These are phyloP conservation scores for Thymallus thymallus DNA, from an alignment of 2,113 vertebrate species.

Conservation along the genomic window DNA sequence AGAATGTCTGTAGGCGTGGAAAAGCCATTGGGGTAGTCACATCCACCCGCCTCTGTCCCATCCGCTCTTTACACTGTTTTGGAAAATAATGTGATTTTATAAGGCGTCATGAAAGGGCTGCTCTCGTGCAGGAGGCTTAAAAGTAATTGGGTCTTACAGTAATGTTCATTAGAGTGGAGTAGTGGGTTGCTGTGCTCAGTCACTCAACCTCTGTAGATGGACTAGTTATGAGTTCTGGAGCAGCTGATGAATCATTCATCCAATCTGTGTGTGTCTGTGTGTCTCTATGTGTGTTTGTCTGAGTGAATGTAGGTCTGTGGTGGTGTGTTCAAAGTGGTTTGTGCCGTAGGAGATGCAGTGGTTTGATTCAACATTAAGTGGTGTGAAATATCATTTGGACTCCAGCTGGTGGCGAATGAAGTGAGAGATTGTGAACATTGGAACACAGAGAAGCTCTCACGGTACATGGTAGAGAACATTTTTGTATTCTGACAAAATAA, in stretches of 20 bases:
- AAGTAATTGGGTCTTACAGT: not conserved
- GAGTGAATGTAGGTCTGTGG: conserved; percentile 8
- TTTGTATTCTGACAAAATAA: not conserved
- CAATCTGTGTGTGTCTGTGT: not conserved
- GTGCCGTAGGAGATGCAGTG: not conserved
- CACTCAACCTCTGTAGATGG: conserved; percentile 9
- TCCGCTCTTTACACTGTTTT: not conserved
- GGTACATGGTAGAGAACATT: not conserved
- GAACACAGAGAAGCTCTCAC: not conserved
- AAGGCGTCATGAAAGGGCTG: too few species aligned
- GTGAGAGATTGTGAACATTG: conserved; percentile 23
- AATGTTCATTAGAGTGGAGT: not conserved
- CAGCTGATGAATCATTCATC: conserved; percentile 11
- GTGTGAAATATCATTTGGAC: not conserved
- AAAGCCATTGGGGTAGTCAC: not conserved
- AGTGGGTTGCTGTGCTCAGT: not conserved
- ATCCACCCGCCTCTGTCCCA: not conserved
- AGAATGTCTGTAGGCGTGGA: conserved; percentile 18
- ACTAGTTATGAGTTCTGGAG: not conserved
- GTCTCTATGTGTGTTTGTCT: not conserved
- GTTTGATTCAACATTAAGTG: not conserved
- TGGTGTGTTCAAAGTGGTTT: not conserved
- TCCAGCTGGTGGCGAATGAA: conserved; percentile 12
- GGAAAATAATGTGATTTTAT: not conserved
- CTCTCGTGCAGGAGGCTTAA: too few species aligned